Evolutionary conservation across 1,140 invertebrate genomes (phyloP), one percentile per base, ranked within the genome.

Genomic region (Papilio aristodemus): DNA sequence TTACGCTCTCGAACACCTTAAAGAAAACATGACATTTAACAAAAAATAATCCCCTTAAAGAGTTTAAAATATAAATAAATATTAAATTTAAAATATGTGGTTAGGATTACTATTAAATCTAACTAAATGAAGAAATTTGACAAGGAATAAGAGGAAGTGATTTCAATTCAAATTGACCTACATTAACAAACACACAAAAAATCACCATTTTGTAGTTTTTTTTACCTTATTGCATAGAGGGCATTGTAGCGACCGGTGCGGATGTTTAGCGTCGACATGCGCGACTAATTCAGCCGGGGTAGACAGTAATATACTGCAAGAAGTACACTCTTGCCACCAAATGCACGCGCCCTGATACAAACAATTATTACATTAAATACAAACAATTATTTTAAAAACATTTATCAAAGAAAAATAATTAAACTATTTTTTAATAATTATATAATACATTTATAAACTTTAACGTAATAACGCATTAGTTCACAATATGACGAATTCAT

Each of bases 1-100:
- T 85, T 8, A 83, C 59, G 6, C 82, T 75, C 8, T 82, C 78
- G 57, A 89, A 89, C 11, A 80, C 74, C 87, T 89, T 25, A 39
- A 27, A 39, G 0, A 46, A 59, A n/a, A 58, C n/a, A 39, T 13
- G 7, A 60, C 17, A 11, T n/a, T n/a, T n/a, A n/a, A n/a, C n/a
- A n/a, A n/a, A n/a, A n/a, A 3, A 11, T 25, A 14, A 32, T 13
- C n/a, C 8, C 4, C 41, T 67, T 5, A 36, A 32, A 27, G 27
- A n/a, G n/a, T n/a, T n/a, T n/a, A n/a, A n/a, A n/a, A n/a, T n/a
- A n/a, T n/a, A n/a, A n/a, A n/a, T n/a, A n/a, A n/a, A n/a, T n/a
- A n/a, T n/a, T n/a, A n/a, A n/a, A n/a, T n/a, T n/a, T n/a, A n/a
- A n/a, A n/a, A n/a, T n/a, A n/a, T n/a, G n/a, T n/a, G n/a, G n/a